Conservation (phyloP, 2,797 vertebrate genomes). For the Sebastes cheni region DNA sequence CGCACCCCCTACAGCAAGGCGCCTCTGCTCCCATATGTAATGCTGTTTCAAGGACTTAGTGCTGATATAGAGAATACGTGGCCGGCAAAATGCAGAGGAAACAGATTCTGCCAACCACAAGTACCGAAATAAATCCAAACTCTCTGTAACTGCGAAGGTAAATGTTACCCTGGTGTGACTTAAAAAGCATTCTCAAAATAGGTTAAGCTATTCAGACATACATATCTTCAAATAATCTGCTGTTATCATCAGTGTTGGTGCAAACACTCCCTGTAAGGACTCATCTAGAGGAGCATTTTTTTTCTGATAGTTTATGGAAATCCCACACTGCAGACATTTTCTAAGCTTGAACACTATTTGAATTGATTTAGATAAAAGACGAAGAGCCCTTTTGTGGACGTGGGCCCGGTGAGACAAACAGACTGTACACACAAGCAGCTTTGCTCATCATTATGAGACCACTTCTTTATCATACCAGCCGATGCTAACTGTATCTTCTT, state of each 20-base stretch:
- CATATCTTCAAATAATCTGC: background rate
- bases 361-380: constrained; percentile 18
- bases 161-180: background rate
- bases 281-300: background rate
- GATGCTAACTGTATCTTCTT: background rate
- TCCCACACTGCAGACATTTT: background rate
- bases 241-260: background rate
- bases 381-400: background rate
- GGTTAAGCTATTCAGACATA: background rate
- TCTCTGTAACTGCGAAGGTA: background rate
- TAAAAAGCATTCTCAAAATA: background rate
- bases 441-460: background rate
- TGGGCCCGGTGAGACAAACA: background rate
- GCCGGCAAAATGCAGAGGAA: constrained; percentile 1
- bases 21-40: constrained; percentile 14
- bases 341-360: background rate
- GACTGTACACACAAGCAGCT: background rate
- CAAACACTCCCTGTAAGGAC: background rate
- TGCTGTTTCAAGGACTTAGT: background rate
- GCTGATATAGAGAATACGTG: constrained; percentile 13
- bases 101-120: background rate
- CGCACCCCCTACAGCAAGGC: constrained; percentile 6
- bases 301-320: background rate
- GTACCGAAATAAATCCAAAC: background rate
- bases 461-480: background rate